Evolutionary conservation across 2,113 vertebrate genomes (phyloP).

Genomic region (Nibea albiflora): DNA sequence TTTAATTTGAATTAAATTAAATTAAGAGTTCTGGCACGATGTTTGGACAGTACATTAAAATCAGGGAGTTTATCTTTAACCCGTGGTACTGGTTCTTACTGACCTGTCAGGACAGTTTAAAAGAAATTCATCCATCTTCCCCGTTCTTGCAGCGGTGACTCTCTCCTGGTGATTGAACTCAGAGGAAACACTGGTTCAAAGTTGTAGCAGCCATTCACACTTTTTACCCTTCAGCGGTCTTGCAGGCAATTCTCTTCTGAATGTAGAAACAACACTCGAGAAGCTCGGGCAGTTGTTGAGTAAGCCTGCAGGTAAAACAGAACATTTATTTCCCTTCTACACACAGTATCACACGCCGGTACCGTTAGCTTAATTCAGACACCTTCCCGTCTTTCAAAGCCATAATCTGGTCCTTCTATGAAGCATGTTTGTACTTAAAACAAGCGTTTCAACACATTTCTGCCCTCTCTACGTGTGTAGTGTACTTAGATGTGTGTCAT

Average conservation of each 20-base stretch:
- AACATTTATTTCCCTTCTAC: not conserved
- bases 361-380: not conserved
- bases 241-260: slow-evolving; percentile 6
- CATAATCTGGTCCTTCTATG: slow-evolving; percentile 3
- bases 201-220: slow-evolving; percentile 13
- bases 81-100: not conserved
- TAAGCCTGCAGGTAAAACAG: not conserved
- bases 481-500: not conserved
- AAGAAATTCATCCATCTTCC: not conserved
- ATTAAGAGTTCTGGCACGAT: not conserved
- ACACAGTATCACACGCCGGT: accelerated
- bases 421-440: not conserved
- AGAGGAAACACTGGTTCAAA: not conserved
- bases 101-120: not conserved
- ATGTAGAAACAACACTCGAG: slow-evolving; percentile 2
- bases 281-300: not conserved
- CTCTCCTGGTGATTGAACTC: not conserved
- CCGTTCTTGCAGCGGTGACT: not conserved
- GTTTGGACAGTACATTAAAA: not conserved
- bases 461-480: not conserved
- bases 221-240: not conserved
- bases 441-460: not conserved
- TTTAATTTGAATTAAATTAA: too few species aligned
- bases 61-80: not conserved
- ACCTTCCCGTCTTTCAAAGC: slow-evolving; percentile 4